Base-by-base conservation (phyloP, 2,113 vertebrate genomes). In the Circaetus gallicus region DNA sequence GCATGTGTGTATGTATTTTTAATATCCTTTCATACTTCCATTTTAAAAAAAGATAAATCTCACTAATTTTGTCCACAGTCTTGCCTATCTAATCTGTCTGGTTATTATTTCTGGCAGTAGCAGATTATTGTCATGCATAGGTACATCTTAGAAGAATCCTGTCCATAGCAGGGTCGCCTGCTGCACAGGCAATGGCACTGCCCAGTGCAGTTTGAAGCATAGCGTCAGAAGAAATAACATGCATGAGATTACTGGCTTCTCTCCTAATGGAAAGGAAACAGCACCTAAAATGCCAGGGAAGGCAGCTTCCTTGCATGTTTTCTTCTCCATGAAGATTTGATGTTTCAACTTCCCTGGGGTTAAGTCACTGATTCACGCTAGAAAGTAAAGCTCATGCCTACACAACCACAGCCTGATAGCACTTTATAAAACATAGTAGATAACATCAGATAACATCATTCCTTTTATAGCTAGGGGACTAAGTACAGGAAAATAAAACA, bases 401-500 rank as follows among this genome's bases (percentile, higher is more conserved):
- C 47, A 38, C 18, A 62, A 47, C 17, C 17, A 20, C 0, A 0
- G 62, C n/a, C 52, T 32, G 66, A 47, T 7, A 47, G 52, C 29
- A 52, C 49, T 43, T 77, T 25, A 56, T 12, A 56, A 58, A 76
- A 65, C 2, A 3, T 1, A 14, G 62, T 26, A 50, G 52, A 45
- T 29, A 55, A 59, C 10, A 6, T 21, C 0, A 50, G 52, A 50
- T n/a, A 55, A 59, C 7, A 8, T 19, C 0, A 21, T 47, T 73
- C 34, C 34, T 63, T 89, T 70, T 36, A 52, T 5, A 77, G 8
- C 21, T 56, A 59, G 20, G 21, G 4, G 20, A 55, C 3, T 34
- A 36, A 73, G 49, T 59, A 43, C 3, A 81, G 28, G 38, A 47
- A 93, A 56, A 89, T 3, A 82, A 20, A 82, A 16, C 25, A 47